Base-by-base conservation (phyloP, 2,113 vertebrate genomes). In the Dasypus novemcinctus region DNA sequence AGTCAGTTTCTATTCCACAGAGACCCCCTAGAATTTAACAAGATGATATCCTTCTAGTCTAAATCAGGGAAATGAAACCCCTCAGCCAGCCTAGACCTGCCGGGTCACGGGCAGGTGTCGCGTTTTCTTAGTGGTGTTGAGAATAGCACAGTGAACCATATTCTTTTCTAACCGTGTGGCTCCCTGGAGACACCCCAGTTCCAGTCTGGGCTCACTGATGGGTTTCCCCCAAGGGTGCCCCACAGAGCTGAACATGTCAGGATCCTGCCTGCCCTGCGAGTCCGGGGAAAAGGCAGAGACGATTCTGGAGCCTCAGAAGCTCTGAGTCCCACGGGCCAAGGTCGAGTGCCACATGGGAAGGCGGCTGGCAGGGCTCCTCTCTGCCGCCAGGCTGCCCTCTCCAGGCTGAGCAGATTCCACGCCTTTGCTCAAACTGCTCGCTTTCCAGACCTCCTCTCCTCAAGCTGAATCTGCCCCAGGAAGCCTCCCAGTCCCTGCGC, bases 1-100 rank as follows among this genome's bases (percentile, higher is more conserved):
- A 95, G 80, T 69, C 81, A 91, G 93, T 88, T 79, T 91, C 80
- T 7, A 52, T 84, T 94, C 91, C 78, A 20, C 31, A 2, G 46
- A 93, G 94, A 79, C 91, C 82, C 49, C 64, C 96, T 83, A 82
- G 91, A 91, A 91, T 95, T 94, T 95, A 91, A 85, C n/a, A 68
- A 97, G 94, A 79, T 46, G 81, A 74, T 95, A 61, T 85, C 95
- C 96, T 97, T 96, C 87, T 78, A 97, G 91, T 86, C 36, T 46
- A 81, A 97, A 86, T 92, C 93, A 96, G 94, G 95, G 82, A 83
- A 87, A 86, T 46, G 82, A 64, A 81, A 41, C 82, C 57, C 92
- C 94, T 61, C 81, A 79, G 96, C 88, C 68, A 79, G 91, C 36
- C 68, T 21, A 13, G 46, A 61, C 85, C 85, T 88, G 81, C 85